phyloP scores from a whole-genome alignment of 1,140 invertebrate species.

The Eupeodes corollae region DNA sequence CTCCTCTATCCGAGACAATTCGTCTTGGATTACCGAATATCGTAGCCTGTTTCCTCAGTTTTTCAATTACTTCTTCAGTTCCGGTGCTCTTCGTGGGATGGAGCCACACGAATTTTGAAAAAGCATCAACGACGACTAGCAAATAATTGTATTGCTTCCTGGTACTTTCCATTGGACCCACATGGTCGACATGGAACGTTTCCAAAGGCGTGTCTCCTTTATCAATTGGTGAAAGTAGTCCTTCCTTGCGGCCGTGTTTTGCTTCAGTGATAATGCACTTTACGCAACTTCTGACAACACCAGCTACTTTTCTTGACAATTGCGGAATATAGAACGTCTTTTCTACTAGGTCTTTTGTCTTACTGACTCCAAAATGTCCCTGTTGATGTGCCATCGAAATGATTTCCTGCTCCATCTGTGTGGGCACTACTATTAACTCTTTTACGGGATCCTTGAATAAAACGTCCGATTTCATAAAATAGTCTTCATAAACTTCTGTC shows the following conservation, averaged over 20 bases:
- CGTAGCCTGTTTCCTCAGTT: slow-evolving; percentile 11
- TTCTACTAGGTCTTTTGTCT: slow-evolving; percentile 21
- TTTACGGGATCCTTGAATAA: slow-evolving; percentile 3
- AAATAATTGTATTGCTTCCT: slow-evolving; percentile 36
- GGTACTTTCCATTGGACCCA: slow-evolving; percentile 29
- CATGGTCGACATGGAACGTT: slow-evolving; percentile 13
- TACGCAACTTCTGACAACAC: slow-evolving; percentile 24
- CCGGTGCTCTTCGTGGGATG: slow-evolving; percentile 11
- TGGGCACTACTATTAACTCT: slow-evolving; percentile 13
- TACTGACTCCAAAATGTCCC: slow-evolving; percentile 7
- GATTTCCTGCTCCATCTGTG: slow-evolving; percentile 12
- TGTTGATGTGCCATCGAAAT: slow-evolving; percentile 11
- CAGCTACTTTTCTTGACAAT: slow-evolving; percentile 20
- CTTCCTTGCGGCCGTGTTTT: slow-evolving; percentile 34
- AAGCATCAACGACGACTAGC: slow-evolving; percentile 32
- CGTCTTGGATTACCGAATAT: slow-evolving; percentile 28
- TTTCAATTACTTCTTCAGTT: slow-evolving; percentile 6
- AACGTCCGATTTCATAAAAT: not conserved
- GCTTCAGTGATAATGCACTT: slow-evolving; percentile 19
- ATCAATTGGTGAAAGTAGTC: slow-evolving; percentile 21
- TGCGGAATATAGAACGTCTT: slow-evolving; percentile 35
- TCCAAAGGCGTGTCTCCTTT: slow-evolving; percentile 18
- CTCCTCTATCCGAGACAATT: slow-evolving; percentile 27
- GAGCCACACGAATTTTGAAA: slow-evolving; percentile 36
- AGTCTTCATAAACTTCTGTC: not conserved